Percentiles rank a stretch among this genome's conserved stretches.
Evolutionary conservation across 1,140 invertebrate genomes (phyloP).

Genomic region (Apis mellifera): DNA sequence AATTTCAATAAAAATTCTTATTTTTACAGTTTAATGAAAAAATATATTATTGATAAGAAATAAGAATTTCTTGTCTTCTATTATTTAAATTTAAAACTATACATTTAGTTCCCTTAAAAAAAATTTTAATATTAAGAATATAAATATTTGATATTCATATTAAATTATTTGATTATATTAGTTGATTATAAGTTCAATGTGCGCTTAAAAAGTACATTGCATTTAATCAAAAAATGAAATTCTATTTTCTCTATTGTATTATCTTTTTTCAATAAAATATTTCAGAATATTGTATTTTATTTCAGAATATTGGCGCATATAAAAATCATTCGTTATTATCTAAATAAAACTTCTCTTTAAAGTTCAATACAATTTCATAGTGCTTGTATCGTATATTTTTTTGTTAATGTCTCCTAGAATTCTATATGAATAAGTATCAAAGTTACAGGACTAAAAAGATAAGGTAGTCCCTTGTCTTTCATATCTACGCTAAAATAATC

Average conservation of each 20-base stretch:
- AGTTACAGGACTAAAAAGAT: neutral
- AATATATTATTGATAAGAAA: slow-evolving; percentile 3
- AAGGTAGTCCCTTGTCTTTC: slow-evolving; percentile 32
- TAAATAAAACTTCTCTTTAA: slow-evolving; percentile 2
- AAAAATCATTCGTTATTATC: slow-evolving; percentile 10
- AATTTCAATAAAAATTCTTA: neutral
- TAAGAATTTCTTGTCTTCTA: neutral
- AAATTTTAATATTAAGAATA: neutral
- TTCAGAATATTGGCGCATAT: neutral
- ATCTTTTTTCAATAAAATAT: neutral
- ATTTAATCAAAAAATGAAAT: neutral
- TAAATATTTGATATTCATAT: too few relatives aligned
- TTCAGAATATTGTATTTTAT: neutral
- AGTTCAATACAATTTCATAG: neutral
- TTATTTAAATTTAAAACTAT: neutral
- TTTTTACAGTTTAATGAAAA: neutral
- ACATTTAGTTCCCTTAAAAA: slow-evolving; percentile 13
- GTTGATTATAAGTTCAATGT: neutral
- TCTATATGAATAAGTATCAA: slow-evolving; percentile 7
- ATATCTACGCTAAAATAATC: slow-evolving; percentile 39
- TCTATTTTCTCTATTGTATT: neutral
- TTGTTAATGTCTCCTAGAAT: neutral
- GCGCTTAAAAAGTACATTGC: neutral
- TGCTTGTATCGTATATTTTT: neutral
- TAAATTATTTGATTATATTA: slow-evolving; percentile 17